Conservation (phyloP, 2,888 invertebrate species). For the Cerastis leucographa region DNA sequence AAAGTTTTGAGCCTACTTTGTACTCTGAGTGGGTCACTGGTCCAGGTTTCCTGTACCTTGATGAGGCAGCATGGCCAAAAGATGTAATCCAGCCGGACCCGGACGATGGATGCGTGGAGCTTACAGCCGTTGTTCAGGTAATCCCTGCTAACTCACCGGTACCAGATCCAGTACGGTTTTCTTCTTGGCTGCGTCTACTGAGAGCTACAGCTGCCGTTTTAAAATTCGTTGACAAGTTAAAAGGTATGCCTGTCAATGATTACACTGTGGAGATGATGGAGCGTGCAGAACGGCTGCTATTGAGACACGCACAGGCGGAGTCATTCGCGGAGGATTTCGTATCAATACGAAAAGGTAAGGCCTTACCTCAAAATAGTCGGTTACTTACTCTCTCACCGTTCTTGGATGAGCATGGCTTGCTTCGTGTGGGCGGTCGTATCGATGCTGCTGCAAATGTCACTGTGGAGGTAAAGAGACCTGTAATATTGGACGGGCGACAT, state of each 20-base stretch:
- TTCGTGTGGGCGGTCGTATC: too few species aligned
- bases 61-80: too few species aligned
- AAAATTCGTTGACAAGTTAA: slow-evolving; percentile 12
- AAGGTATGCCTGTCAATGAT: background rate
- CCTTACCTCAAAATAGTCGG: too few species aligned
- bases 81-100: background rate
- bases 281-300: background rate
- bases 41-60: too few species aligned
- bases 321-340: background rate
- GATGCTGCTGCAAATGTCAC: too few species aligned
- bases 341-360: too few species aligned
- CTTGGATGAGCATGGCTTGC: too few species aligned
- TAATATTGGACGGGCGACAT: slow-evolving; percentile 11
- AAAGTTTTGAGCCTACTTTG: background rate
- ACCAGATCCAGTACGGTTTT: slow-evolving; percentile 9
- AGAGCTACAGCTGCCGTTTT: background rate
- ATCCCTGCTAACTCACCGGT: background rate
- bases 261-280: slow-evolving; percentile 5
- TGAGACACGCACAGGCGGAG: background rate
- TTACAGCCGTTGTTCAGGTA: background rate
- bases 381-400: too few species aligned
- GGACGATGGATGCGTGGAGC: too few species aligned
- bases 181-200: slow-evolving; percentile 12
- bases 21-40: background rate
- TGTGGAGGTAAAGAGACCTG: too few species aligned